Conservation (phyloP, 2,888 invertebrate genomes). For the Cephus pygmeus region DNA sequence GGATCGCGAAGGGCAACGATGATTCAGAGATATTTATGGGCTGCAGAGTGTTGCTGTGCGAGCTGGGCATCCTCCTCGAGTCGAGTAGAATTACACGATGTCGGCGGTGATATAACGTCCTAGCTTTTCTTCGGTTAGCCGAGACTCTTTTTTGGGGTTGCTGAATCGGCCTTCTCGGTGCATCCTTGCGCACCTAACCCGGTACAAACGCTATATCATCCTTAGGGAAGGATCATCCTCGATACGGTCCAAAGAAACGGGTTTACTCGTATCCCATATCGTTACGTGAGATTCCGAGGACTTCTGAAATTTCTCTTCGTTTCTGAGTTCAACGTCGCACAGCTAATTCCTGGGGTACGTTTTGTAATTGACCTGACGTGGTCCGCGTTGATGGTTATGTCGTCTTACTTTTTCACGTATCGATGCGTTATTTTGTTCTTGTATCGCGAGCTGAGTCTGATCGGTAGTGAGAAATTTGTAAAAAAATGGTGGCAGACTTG, state of each 20-base stretch:
- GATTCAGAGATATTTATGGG: conserved; percentile 61
- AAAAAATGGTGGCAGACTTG: neutral
- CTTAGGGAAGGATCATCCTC: neutral
- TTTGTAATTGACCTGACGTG: neutral
- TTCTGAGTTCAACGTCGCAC: neutral
- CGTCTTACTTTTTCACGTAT: neutral
- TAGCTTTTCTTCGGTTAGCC: conserved; percentile 4
- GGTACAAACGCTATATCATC: conserved; percentile 31
- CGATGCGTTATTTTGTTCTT: neutral
- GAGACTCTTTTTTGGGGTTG: neutral
- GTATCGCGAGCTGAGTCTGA: neutral
- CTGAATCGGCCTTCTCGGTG: conserved; percentile 18
- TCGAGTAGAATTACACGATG: conserved; percentile 57
- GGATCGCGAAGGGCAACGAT: conserved; percentile 39
- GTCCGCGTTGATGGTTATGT: neutral
- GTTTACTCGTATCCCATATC: neutral
- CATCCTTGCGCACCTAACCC: conserved; percentile 20
- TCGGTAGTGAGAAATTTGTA: neutral
- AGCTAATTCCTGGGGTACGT: neutral
- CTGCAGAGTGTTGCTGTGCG: conserved; percentile 49
- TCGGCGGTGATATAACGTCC: conserved; percentile 51
- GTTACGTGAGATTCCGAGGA: neutral
- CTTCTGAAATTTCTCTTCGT: neutral
- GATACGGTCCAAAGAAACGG: neutral
- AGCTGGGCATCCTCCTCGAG: conserved; percentile 36